Conservation (phyloP, 53 echinoderm and acorn worm genomes). For the Zoroaster sp. region DNA sequence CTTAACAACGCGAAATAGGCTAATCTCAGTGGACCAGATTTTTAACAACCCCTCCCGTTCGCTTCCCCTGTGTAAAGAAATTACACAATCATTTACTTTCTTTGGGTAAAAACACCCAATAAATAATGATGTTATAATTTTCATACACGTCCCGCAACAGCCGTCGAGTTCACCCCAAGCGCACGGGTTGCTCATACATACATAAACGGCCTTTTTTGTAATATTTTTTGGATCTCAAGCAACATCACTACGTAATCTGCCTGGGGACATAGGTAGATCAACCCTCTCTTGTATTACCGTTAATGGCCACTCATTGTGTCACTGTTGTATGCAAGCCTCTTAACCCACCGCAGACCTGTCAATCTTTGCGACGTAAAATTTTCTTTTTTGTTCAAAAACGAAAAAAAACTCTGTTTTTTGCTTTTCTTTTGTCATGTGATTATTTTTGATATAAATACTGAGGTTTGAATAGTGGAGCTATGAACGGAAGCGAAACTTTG, state of each 20-base stretch:
- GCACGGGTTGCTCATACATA: neutral
- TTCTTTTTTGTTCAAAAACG: neutral
- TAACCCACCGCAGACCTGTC: constrained; percentile 18
- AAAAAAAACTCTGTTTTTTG: neutral
- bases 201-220: constrained; percentile 11
- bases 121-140: too few species aligned
- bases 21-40: too few species aligned
- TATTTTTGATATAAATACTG: neutral
- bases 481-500: neutral
- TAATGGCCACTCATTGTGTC: constrained; percentile 52
- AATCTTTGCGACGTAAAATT: constrained; percentile 3
- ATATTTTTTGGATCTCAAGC: neutral
- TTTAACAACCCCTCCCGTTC: too few species aligned
- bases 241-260: constrained; percentile 1
- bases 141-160: neutral
- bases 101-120: too few species aligned
- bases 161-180: constrained; percentile 5
- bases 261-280: constrained; percentile 10
- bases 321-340: neutral
- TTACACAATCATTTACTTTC: too few species aligned
- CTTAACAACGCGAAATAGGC: too few species aligned
- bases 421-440: neutral
- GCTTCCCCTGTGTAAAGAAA: too few species aligned
- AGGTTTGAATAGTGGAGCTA: neutral
- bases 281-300: constrained; percentile 26